Evolutionary conservation across 2,888 invertebrate species (phyloP).

Genomic region (Tenodera sinensis): DNA sequence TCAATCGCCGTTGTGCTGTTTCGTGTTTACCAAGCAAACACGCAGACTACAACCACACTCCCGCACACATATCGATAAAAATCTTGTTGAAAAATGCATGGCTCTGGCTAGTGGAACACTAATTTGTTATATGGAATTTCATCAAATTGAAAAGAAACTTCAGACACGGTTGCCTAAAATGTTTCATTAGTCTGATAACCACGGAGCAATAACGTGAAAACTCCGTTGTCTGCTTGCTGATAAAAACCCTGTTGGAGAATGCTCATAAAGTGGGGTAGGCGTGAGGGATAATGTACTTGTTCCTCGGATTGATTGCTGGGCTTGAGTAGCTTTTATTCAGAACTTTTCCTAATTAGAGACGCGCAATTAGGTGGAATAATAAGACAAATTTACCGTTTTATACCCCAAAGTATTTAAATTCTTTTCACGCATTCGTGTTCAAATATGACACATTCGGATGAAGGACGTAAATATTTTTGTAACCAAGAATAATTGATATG

Average conservation of each 20-base stretch:
- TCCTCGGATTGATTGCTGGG: background rate
- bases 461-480: too few species aligned
- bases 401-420: too few species aligned
- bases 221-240: too few species aligned
- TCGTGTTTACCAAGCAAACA: background rate
- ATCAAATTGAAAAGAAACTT: background rate
- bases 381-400: too few species aligned
- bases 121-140: conserved; percentile 16
- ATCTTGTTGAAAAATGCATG: conserved; percentile 22
- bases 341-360: too few species aligned
- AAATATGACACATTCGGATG: too few species aligned
- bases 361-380: too few species aligned
- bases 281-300: background rate
- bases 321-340: background rate
- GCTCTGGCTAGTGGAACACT: background rate
- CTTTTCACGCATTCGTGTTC: too few species aligned
- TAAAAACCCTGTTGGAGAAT: too few species aligned
- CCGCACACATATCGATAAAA: conserved; percentile 13
- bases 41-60: background rate
- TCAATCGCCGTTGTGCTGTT: background rate
- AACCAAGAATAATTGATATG: too few species aligned
- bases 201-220: background rate
- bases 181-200: background rate
- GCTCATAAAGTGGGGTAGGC: too few species aligned
- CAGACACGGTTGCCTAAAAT: background rate